Evolutionary conservation across 2,888 invertebrate species (phyloP), one percentile per base, ranked within the genome.

Genomic region (Xanthostigma xanthostigma): DNA sequence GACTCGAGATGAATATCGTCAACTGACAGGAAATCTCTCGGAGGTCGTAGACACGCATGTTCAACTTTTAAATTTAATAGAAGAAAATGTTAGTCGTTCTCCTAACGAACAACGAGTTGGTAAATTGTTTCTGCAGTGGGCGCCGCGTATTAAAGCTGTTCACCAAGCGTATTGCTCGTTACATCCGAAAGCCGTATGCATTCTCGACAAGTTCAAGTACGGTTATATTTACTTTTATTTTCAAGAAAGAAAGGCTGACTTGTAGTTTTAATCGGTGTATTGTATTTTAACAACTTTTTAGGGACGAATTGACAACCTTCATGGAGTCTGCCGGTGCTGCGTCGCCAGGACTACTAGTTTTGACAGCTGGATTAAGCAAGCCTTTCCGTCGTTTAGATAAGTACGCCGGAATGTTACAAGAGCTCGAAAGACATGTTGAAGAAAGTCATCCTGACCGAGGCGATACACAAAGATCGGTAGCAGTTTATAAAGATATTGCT

Each of bases 391-490:
- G 96, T 41, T 71, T 97, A 50, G 94, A 95, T 60, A 94, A 93
- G 66, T 98, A 97, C 69, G 87, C 93, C 2, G 85, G 86, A 4
- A 85, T 90, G 79, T 71, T 97, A 45, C 94, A 96, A 65, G 97
- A 98, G 64, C 69, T 97, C 52, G 95, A 96, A 57, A 74, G 96
- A 51, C 95, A 96, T 63, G 87, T 96, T 48, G 94, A 94, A 65
- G 94, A 94, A 65, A 86, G 84, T 55, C 95, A 98, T 67, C 81
- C 87, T 0, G 98, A 98, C 66, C 76, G 96, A 55, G 97, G 97
- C 1, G 96, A 98, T 63, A 91, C 95, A 0, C 96, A 97, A 66
- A 76, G 97, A 54, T 93, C 96, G 41, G 87, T 93, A 53, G 83
- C 84, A 55, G 89, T 97, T 37, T 98, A 90, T 65, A 90, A 93